phyloP scores from a whole-genome alignment of 2,888 invertebrate genomes.

The Cremastinae sp. region DNA sequence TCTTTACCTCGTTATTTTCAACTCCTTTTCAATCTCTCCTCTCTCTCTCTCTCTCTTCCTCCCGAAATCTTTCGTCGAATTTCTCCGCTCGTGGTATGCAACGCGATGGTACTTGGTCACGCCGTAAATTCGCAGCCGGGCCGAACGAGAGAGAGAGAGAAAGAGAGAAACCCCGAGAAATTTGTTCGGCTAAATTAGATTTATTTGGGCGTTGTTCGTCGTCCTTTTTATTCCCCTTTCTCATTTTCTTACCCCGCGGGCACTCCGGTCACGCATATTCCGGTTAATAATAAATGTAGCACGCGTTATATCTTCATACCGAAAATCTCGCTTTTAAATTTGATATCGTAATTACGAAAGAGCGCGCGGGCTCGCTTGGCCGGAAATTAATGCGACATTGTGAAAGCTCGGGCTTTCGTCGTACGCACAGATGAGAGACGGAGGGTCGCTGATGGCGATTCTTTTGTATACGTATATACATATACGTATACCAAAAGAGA shows the following conservation, averaged over 20 bases:
- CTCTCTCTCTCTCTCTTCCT: conserved; percentile 27
- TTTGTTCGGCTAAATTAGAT: conserved; percentile 56
- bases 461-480: too few relatives aligned
- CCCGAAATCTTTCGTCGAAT: conserved; percentile 25
- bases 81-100: conserved; percentile 52
- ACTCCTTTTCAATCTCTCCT: conserved; percentile 42
- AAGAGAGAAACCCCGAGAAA: conserved; percentile 42
- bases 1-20: conserved; percentile 60
- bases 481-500: too few relatives aligned
- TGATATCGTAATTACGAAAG: conserved; percentile 16
- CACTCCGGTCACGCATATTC: conserved; percentile 37
- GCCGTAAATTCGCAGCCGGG: conserved; percentile 55
- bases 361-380: conserved; percentile 4
- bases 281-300: conserved; percentile 29
- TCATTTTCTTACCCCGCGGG: background rate
- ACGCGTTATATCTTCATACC: conserved; percentile 27
- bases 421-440: too few relatives aligned
- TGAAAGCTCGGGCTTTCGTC: too few relatives aligned
- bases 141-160: conserved; percentile 14
- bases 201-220: conserved; percentile 42
- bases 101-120: conserved; percentile 53
- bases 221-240: conserved; percentile 13
- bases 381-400: background rate
- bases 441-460: too few relatives aligned
- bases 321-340: conserved; percentile 21